These are phyloP conservation scores for Euphydryas editha DNA, from an alignment of 2,888 invertebrate genomes.

Conservation along the genomic window DNA sequence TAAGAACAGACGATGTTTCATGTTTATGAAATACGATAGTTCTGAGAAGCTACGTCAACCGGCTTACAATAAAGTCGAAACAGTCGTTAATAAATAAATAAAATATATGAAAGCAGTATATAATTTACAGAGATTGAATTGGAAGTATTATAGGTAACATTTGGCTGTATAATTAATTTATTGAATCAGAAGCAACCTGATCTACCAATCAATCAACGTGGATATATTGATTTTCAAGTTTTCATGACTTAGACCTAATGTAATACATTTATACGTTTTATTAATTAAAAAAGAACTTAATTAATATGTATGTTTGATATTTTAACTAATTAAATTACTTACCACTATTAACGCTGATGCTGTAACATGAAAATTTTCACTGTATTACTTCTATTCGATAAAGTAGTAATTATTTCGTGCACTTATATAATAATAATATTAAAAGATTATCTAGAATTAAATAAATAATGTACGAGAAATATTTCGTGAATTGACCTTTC, in stretches of 20 bases:
- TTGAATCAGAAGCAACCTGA: not conserved
- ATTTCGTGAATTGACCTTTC: constrained; percentile 23
- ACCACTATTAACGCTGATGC: constrained; percentile 15
- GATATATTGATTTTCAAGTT: constrained; percentile 1
- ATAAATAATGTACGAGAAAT: constrained; percentile 26
- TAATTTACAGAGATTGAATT: not conserved
- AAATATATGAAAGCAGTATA: not conserved
- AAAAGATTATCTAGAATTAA: constrained; percentile 17
- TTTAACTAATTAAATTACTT: constrained; percentile 12
- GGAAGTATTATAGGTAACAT: not conserved
- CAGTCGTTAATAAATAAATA: not conserved
- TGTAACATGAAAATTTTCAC: constrained; percentile 8
- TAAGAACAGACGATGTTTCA: not conserved
- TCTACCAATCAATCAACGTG: not conserved
- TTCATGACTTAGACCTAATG: not conserved
- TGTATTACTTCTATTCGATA: constrained; percentile 11
- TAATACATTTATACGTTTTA: not conserved
- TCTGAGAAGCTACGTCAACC: not conserved
- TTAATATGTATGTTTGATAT: not conserved
- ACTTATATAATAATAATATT: constrained; percentile 9
- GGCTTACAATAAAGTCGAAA: not conserved
- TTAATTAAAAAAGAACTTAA: not conserved
- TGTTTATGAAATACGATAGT: constrained; percentile 7
- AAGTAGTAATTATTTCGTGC: constrained; percentile 7
- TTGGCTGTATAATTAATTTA: not conserved